Base-by-base conservation (phyloP, 2,797 vertebrate species). In the Zenarchopterus dispar region DNA sequence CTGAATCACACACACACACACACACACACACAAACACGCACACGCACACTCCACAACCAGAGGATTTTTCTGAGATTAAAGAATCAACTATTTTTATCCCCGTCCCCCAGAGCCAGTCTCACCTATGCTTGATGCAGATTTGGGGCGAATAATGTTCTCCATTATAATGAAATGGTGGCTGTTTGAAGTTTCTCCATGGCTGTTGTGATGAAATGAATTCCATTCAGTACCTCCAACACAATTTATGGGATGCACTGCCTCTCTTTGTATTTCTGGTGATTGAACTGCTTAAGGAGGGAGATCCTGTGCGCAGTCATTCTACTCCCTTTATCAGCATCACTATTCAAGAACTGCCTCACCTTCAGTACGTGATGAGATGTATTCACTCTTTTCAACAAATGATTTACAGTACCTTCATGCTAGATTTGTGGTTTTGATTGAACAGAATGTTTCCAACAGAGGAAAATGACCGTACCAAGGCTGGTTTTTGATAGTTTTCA, bases 131-230 rank as follows among this genome's bases (percentile, higher is more conserved):
- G 63, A 82, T 81, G 77, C 73, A 77, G 77, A 83, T 83, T 79
- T 63, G 50, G 45, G 53, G 55, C 13, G 62, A 72, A 79, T 73
- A 81, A 80, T 81, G 60, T 80, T 70, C 85, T 54, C 21, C 2
- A 55, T 79, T 78, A 68, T 86, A 91, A 87, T 87, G 77, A 90
- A 87, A 75, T 44, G 53, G 48, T 46, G 48, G 59, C 67, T 87
- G 78, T 87, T 90, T 90, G 81, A 90, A 84, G 85, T 88, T 85
- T 85, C 73, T 84, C 55, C 73, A 63, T 50, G 67, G 74, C 67
- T 82, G 78, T 76, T 89, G 71, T 81, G 62, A 87, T 71, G 16
- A 78, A 79, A 80, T 83, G 19, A 83, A 77, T 70, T 82, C 74
- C 73, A 78, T 74, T 78, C 31, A 45, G 56, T 56, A 48, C 61